Base-by-base conservation (phyloP, 2,113 vertebrate genomes). In the Cottus gobio region DNA sequence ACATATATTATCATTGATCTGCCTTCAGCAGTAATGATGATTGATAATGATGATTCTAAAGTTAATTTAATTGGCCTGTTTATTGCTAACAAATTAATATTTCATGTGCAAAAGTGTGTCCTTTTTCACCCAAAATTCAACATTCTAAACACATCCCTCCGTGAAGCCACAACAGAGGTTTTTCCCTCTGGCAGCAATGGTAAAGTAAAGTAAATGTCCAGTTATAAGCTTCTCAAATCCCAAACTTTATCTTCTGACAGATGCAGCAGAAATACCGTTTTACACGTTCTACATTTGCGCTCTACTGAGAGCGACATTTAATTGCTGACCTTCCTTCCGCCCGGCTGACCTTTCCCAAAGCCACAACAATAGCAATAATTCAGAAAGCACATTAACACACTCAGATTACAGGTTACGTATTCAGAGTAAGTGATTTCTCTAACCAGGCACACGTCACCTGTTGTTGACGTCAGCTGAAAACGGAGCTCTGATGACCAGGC, bases 381-480 rank as follows among this genome's bases (percentile, higher is more conserved):
- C 66, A 86, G 70, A 85, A 64, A 85, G 87, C 81, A 70, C 73
- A 90, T 89, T 90, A 90, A 88, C 88, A 79, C 86, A 67, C 30
- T 89, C 83, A 83, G 85, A 85, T 90, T 80, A 90, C 61, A 60
- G 68, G 66, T 90, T 90, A 90, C 42, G 22, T 91, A 90, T 91
- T 90, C 65, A 87, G 77, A 71, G 71, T 82, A 62, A 89, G 84
- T 84, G 84, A 76, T 82, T 86, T 84, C 46, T 76, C 62, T 22
- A 48, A 77, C 48, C 80, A 52, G 77, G 6, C 75, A 68, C 77
- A 81, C 74, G 48, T 70, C 79, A 82, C 68, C 50, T 79, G 85
- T 80, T 77, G 44, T 52, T 65, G 44, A 52, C 72, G 73, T 46
- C 58, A 58, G 54, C 64, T 60, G 37, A 76, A 82, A 42, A 62